Base-by-base conservation (phyloP, 2,888 invertebrate genomes). In the Thera britannica region DNA sequence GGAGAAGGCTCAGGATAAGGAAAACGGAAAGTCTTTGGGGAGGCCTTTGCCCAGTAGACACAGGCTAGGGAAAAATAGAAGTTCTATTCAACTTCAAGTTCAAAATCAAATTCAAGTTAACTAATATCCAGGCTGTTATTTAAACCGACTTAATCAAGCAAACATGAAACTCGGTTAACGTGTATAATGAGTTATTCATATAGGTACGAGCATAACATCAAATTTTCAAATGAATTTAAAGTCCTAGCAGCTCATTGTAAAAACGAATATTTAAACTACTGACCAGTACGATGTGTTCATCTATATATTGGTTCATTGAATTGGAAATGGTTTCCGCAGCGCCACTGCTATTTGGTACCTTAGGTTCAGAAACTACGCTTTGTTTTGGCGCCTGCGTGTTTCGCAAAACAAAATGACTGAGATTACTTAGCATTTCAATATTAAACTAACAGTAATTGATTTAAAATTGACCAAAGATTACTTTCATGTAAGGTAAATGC, bases 341-440 rank as follows among this genome's bases (percentile, higher is more conserved):
- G 64, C 61, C 56, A 57, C 67, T 67, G 62, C 59, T 68, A 58
- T 66, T 73, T 69, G 69, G 57, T 34, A 65, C 67, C 66, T 52
- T 65, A 11, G 49, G 58, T 72, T 72, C 66, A 68, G 72, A 79
- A 80, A 74, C 76, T 60, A 71, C 82, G 80, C 81, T 75, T 77
- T 74, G 38, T 73, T 36, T 70, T 70, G 81, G 81, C 87, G 86
- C 82, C 81, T 83, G 81, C 85, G 86, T 85, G 81, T 79, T 63
- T 12, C 9, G 3, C 48, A 48, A 56, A 56, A 49, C 56, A 36
- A 55, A n/a, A 67, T 56, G 70, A 64, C 67, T 67, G 72, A 72
- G 68, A 51, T 52, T 34, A 52, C 34, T 9, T 52, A 34, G 9
- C 34, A 52, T 58, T 58, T 58, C 36, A 49, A 49, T 38, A 51